Conservation (phyloP, 2,888 invertebrate species). For the Melitaea athalia region DNA sequence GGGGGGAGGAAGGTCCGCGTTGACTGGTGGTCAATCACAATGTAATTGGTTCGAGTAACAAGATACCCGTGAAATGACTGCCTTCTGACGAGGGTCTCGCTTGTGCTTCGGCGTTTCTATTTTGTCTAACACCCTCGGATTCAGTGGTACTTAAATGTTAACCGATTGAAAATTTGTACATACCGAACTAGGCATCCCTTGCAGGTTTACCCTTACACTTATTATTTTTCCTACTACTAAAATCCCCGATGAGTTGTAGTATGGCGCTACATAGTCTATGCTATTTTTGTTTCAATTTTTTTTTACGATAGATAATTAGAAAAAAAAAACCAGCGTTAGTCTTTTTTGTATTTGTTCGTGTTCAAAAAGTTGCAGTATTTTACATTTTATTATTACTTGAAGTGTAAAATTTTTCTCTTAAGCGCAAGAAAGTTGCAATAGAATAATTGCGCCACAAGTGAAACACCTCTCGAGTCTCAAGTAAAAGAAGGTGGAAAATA, state of each 20-base stretch:
- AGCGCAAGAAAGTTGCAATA: constrained; percentile 1
- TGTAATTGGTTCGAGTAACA: constrained; percentile 74
- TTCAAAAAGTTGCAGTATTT: not conserved
- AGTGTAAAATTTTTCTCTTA: not conserved
- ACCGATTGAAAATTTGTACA: not conserved
- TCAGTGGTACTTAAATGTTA: constrained; percentile 31
- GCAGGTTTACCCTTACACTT: not conserved
- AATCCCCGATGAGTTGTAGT: too few relatives aligned
- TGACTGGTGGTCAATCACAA: constrained; percentile 70
- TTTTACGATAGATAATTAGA: not conserved
- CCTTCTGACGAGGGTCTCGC: constrained; percentile 71
- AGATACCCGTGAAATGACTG: constrained; percentile 80
- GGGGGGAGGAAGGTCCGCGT: constrained; percentile 46
- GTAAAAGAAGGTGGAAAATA: constrained; percentile 6
- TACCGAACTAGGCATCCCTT: not conserved
- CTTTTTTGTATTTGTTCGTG: not conserved
- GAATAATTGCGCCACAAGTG: constrained; percentile 6
- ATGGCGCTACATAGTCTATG: too few relatives aligned
- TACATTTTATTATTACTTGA: not conserved
- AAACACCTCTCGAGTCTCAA: constrained; percentile 1
- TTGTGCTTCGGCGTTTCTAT: constrained; percentile 62
- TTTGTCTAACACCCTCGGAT: constrained; percentile 52
- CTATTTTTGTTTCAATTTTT: too few relatives aligned
- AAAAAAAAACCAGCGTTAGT: not conserved
- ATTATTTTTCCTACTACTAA: not conserved